A percentile compares a stretch with the other conserved stretches of the same genome.
Conservation (phyloP, 2,797 vertebrate species). For the Pelobates cultripes region DNA sequence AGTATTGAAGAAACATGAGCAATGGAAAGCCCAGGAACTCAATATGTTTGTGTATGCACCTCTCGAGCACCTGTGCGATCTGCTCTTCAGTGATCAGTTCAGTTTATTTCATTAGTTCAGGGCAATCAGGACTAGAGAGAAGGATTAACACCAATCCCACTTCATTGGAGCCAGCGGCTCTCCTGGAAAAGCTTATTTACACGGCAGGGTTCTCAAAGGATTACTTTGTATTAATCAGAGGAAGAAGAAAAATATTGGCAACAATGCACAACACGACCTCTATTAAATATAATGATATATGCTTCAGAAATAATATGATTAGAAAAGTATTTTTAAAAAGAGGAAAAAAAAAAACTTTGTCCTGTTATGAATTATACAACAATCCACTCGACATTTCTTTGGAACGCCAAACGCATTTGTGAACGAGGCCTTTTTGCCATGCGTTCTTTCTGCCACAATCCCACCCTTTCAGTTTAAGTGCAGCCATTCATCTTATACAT, state of each 20-base stretch:
- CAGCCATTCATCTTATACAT: too few species aligned
- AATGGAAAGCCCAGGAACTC: slow-evolving; percentile 54
- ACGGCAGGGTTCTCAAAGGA: slow-evolving; percentile 28
- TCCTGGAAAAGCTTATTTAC: slow-evolving; percentile 59
- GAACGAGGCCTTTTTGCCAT: too few species aligned
- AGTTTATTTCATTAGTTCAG: slow-evolving; percentile 39
- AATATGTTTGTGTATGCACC: slow-evolving; percentile 60
- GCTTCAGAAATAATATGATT: too few species aligned
- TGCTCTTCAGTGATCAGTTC: slow-evolving; percentile 50
- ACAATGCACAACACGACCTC: neutral
- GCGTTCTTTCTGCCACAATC: too few species aligned
- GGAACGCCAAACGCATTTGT: too few species aligned
- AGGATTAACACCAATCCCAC: slow-evolving; percentile 60
- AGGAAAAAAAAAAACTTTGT: too few species aligned
- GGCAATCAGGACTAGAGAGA: slow-evolving; percentile 55
- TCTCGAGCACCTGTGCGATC: slow-evolving; percentile 60
- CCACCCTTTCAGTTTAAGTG: too few species aligned
- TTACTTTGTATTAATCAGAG: slow-evolving; percentile 24
- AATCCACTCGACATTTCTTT: too few species aligned
- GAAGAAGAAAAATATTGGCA: slow-evolving; percentile 13
- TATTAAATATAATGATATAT: neutral
- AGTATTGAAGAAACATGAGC: slow-evolving; percentile 56
- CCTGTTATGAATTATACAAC: too few species aligned
- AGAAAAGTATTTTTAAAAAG: too few species aligned
- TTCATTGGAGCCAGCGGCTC: slow-evolving; percentile 65